Evolutionary conservation across 2,797 vertebrate species (phyloP).

Genomic region (Sebastes nivosus): DNA sequence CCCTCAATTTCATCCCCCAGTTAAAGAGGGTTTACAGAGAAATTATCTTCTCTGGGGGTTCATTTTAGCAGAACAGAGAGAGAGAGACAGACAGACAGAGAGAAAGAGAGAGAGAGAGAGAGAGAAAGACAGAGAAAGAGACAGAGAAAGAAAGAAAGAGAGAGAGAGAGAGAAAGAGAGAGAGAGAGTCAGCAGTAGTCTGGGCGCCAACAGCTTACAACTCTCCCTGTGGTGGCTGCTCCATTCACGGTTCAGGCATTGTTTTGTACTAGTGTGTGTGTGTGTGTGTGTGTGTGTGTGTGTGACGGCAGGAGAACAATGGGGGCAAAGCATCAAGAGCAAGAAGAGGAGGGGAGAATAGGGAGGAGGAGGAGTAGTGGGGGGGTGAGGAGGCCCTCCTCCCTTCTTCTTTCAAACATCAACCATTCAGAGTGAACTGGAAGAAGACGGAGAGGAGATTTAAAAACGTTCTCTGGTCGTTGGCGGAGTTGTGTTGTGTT

Average conservation of each 20-base stretch:
- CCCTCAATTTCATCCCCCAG: slow-evolving; percentile 14
- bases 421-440: not conserved
- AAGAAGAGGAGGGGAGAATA: not conserved
- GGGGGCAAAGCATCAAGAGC: slow-evolving; percentile 42
- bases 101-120: not conserved
- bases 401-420: not conserved
- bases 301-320: slow-evolving; percentile 56
- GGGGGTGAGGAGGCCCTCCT: not conserved
- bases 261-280: slow-evolving; percentile 42
- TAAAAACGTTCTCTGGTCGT: not conserved
- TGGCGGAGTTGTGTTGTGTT: no score
- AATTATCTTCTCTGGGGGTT: slow-evolving; percentile 47
- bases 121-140: accelerated
- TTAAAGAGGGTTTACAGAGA: slow-evolving; percentile 59
- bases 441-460: not conserved
- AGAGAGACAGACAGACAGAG: not conserved
- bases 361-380: not conserved
- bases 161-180: not conserved
- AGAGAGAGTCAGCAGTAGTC: not conserved
- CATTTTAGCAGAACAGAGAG: slow-evolving; percentile 20
- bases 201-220: slow-evolving; percentile 50
- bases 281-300: slow-evolving; percentile 20
- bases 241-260: slow-evolving; percentile 61
- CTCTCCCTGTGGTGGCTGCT: slow-evolving; percentile 46
- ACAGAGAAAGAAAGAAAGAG: not conserved